Evolutionary conservation across 2,113 vertebrate genomes (phyloP), one percentile per base, ranked within the genome.

Genomic region (Ornithorhynchus anatinus): DNA sequence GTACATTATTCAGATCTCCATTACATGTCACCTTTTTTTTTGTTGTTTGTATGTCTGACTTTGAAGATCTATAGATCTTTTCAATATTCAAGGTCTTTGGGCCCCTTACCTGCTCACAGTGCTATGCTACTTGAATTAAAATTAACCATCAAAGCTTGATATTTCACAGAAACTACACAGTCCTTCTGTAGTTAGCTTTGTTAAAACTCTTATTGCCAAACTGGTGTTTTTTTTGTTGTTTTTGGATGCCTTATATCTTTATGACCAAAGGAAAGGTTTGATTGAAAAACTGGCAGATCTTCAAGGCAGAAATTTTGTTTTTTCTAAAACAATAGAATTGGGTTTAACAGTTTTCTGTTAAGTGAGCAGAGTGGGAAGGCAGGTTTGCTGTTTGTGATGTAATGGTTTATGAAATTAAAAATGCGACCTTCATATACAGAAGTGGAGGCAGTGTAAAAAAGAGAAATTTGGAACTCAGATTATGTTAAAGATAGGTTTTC

Each of bases 21-120:
- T 59, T 84, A 76, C 50, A 63, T 67, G 27, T 1, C 14, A 62
- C 2, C 2, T 37, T 79, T 82, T 64, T 58, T 69, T 56, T 48
- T 42, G 10, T 31, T 59, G 7, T 72, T 71, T 81, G 4, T 76
- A 29, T 5, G 4, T 44, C 25, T 66, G 35, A 48, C 59, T 89
- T 89, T 85, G 79, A 91, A 89, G 77, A 89, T 87, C 59, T 80
- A 35, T 72, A 60, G 37, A 47, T 85, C 64, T 89, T 88, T 89
- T 89, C 68, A 83, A 60, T 59, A 56, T 79, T 85, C 56, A 84
- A 70, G 56, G 59, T 82, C 75, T 81, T 75, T 69, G 42, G 54
- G 29, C 27, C 39, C 23, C 64, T 89, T 84, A 70, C 73, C 64
- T 66, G 1, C 74, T 53, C 65, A 40, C 25, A 78, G 42, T 52